Conservation (phyloP, 2,888 invertebrate genomes). For the Archips xylosteana region DNA sequence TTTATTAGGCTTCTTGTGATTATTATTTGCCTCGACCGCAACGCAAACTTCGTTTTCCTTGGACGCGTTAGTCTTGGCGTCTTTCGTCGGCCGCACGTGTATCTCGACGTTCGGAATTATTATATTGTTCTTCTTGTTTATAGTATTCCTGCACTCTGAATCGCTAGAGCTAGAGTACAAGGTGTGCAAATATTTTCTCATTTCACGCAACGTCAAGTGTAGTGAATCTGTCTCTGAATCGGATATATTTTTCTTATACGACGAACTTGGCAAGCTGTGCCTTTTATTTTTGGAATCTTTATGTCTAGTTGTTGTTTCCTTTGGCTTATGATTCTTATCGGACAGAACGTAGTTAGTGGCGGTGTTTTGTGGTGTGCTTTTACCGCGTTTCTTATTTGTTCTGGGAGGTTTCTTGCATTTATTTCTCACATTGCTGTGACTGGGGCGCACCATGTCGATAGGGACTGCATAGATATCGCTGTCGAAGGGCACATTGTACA, state of each 20-base stretch:
- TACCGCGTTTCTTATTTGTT: conserved; percentile 71
- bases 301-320: conserved; percentile 60
- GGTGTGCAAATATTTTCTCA: conserved; percentile 93
- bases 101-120: conserved; percentile 76
- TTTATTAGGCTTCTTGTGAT: conserved; percentile 79
- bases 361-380: conserved; percentile 65
- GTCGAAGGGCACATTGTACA: conserved; percentile 95
- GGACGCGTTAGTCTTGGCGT: conserved; percentile 61
- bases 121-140: conserved; percentile 79
- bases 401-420: conserved; percentile 75
- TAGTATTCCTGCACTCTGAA: conserved; percentile 82
- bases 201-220: conserved; percentile 94
- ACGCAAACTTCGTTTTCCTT: conserved; percentile 71
- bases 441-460: conserved; percentile 91
- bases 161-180: conserved; percentile 92
- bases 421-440: conserved; percentile 66
- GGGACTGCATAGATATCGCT: conserved; percentile 95
- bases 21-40: conserved; percentile 75
- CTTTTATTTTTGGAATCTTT: conserved; percentile 85
- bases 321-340: conserved; percentile 63
- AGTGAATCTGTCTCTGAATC: conserved; percentile 88
- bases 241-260: conserved; percentile 80
- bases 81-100: conserved; percentile 66
- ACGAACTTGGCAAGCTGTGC: conserved; percentile 89
- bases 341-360: conserved; percentile 53